These are phyloP conservation scores for Chloroceryle amazona DNA, from an alignment of 2,797 vertebrate species.

Conservation along the genomic window DNA sequence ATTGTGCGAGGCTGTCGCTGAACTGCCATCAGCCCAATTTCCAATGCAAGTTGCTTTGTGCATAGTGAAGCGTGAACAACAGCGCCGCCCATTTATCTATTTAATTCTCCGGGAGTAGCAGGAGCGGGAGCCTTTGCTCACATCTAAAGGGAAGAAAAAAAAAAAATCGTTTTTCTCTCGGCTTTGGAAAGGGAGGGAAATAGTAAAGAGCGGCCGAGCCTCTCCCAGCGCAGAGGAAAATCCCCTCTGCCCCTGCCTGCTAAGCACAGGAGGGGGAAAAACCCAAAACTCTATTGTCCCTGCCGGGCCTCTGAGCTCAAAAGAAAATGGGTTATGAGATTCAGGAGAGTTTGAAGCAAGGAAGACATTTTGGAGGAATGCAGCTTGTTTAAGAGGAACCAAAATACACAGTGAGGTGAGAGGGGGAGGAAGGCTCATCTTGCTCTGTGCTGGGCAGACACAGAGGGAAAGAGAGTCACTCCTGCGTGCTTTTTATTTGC, in stretches of 20 bases:
- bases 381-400: background rate
- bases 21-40: conserved; percentile 72
- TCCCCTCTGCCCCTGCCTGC: background rate
- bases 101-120: conserved; percentile 84
- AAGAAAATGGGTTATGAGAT: background rate
- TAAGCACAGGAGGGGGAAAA: background rate
- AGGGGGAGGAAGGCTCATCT: background rate
- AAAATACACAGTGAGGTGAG: background rate
- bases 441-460: fast-evolving
- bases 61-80: conserved; percentile 82
- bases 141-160: background rate
- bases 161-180: conserved; percentile 50
- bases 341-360: background rate
- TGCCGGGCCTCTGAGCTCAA: background rate
- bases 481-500: background rate
- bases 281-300: background rate
- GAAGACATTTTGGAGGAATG: background rate
- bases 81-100: conserved; percentile 82
- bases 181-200: conserved; percentile 39
- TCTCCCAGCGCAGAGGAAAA: background rate
- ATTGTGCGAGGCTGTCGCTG: conserved; percentile 75
- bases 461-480: background rate
- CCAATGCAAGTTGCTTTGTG: conserved; percentile 79
- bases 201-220: background rate
- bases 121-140: conserved; percentile 82